Evolutionary conservation across 1,140 invertebrate genomes (phyloP).

Genomic region (Pentalonia nigronervosa): DNA sequence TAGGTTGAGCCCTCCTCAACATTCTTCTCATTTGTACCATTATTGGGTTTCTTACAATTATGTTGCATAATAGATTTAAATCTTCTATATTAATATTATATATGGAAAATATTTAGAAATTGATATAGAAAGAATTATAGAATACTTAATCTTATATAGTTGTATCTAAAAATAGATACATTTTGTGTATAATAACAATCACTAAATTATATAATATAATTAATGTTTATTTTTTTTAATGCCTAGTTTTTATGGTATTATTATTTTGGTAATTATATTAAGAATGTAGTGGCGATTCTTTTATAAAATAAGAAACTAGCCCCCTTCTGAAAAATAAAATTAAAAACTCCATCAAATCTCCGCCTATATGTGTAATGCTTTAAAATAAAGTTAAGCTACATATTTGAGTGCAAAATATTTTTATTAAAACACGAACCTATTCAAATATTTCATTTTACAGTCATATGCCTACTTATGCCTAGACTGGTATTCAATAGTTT

Average conservation of each 20-base stretch:
- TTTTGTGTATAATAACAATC: background rate
- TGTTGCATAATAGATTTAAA: too few relatives aligned
- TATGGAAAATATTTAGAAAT: background rate
- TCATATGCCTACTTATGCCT: background rate
- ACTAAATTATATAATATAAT: background rate
- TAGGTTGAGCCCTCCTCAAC: background rate
- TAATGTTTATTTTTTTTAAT: background rate
- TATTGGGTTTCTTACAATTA: background rate
- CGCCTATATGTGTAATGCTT: background rate
- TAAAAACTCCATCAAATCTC: background rate
- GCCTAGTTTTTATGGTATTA: background rate
- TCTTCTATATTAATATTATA: background rate
- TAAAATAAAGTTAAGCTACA: background rate
- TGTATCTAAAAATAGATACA: background rate
- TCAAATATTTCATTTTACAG: too few relatives aligned
- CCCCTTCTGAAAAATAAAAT: too few relatives aligned
- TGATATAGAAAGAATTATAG: background rate
- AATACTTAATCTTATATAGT: background rate
- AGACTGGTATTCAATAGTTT: background rate
- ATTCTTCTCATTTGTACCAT: background rate
- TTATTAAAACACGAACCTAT: background rate
- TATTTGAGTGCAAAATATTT: background rate
- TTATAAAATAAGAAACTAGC: too few relatives aligned
- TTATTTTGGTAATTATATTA: too few relatives aligned
- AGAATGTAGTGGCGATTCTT: too few relatives aligned